A percentile compares a stretch with the other conserved stretches of the same genome.
These are phyloP conservation scores for Leptatherina wallacei DNA, from an alignment of 2,797 vertebrate genomes.

Conservation along the genomic window DNA sequence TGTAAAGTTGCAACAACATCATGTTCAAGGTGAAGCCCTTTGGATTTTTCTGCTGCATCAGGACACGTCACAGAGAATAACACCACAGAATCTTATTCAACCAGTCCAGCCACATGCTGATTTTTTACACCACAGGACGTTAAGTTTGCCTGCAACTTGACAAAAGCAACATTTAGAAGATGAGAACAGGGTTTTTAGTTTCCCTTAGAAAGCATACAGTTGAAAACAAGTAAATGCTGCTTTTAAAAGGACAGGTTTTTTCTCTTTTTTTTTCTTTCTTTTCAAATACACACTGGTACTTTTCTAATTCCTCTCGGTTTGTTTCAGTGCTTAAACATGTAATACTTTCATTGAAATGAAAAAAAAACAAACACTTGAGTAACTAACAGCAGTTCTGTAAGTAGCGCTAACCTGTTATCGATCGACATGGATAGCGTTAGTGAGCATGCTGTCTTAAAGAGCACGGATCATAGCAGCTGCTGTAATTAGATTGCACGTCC, in stretches of 20 bases:
- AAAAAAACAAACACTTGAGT: not conserved
- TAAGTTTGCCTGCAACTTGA: slow-evolving; percentile 12
- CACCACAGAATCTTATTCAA: slow-evolving; percentile 12
- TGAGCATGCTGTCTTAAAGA: slow-evolving; percentile 50
- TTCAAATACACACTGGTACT: slow-evolving; percentile 4
- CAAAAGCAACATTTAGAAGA: slow-evolving; percentile 23
- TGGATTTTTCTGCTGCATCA: slow-evolving; percentile 41
- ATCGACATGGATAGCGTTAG: slow-evolving; percentile 11
- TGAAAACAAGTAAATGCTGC: not conserved
- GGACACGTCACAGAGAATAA: slow-evolving; percentile 24
- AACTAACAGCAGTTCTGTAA: slow-evolving; percentile 33
- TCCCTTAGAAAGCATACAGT: slow-evolving; percentile 10
- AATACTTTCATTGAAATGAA: slow-evolving; percentile 26
- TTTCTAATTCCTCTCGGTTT: slow-evolving; percentile 1
- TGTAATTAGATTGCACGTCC: slow-evolving; percentile 63
- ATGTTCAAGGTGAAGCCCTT: slow-evolving; percentile 39
- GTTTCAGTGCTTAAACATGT: slow-evolving; percentile 24
- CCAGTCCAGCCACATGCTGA: slow-evolving; percentile 13
- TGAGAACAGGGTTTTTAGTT: slow-evolving; percentile 6
- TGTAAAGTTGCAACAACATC: slow-evolving; percentile 17
- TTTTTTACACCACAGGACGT: slow-evolving; percentile 6
- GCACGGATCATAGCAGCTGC: slow-evolving; percentile 44
- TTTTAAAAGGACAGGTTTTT: not conserved
- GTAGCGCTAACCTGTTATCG: slow-evolving; percentile 19
- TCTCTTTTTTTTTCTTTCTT: not conserved